These are phyloP conservation scores for Cathartes aura DNA, from an alignment of 2,113 vertebrate genomes.

Conservation along the genomic window DNA sequence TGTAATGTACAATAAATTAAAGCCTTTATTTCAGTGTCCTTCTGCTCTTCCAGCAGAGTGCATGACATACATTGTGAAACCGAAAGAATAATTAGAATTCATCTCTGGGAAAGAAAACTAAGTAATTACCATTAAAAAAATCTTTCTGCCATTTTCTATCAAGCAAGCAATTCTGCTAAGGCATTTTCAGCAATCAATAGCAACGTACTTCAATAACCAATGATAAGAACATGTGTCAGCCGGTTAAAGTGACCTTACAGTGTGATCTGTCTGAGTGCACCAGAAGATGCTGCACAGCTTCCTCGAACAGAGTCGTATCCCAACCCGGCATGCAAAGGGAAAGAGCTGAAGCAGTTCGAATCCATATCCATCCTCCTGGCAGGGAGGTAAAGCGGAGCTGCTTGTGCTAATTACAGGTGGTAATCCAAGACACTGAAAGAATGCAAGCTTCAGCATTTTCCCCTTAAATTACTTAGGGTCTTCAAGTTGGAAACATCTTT, in stretches of 20 bases:
- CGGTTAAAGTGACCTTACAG: rapidly evolving
- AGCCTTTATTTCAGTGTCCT: constrained; percentile 13
- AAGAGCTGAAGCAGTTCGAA: background rate
- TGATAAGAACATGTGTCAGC: background rate
- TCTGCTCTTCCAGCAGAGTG: background rate
- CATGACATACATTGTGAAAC: background rate
- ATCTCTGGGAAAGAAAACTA: background rate
- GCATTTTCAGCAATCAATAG: background rate
- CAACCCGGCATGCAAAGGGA: rapidly evolving
- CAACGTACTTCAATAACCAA: background rate
- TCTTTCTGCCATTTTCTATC: background rate
- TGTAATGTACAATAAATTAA: background rate
- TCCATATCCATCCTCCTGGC: rapidly evolving
- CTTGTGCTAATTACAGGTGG: no score
- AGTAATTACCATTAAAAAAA: background rate
- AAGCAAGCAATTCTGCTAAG: background rate
- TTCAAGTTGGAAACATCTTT: background rate
- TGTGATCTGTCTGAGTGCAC: no score
- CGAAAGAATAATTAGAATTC: background rate
- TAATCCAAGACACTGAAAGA: background rate
- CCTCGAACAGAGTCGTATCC: background rate
- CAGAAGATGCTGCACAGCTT: background rate
- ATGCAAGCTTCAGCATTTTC: background rate
- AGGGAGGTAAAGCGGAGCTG: background rate
- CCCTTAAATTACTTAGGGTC: background rate